phyloP scores from a whole-genome alignment of 2,113 vertebrate species.

The Epinephelus fuscoguttatus region DNA sequence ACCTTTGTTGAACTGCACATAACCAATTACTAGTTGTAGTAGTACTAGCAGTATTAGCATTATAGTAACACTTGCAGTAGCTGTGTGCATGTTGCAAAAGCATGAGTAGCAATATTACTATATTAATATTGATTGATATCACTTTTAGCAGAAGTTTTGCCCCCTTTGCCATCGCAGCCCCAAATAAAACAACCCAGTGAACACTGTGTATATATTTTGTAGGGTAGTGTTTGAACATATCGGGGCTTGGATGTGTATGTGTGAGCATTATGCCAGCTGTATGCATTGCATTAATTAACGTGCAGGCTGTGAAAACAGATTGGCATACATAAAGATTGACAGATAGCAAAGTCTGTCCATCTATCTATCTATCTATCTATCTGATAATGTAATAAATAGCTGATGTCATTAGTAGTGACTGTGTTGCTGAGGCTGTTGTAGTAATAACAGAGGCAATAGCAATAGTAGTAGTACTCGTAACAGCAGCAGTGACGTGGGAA shows the following conservation, averaged over 20 bases:
- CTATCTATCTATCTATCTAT: constrained; percentile 4
- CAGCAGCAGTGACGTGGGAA: constrained; percentile 42
- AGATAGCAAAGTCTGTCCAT: neutral
- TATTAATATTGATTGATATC: neutral
- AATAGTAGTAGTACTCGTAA: constrained; percentile 31
- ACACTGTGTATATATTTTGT: neutral
- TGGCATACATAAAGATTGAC: neutral
- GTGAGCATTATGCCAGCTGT: neutral
- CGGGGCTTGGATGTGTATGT: neutral
- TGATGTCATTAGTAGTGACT: neutral
- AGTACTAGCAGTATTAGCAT: neutral
- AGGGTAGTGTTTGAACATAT: too few relatives aligned
- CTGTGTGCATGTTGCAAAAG: constrained; percentile 6
- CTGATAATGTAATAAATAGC: neutral
- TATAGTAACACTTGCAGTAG: neutral
- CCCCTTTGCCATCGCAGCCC: neutral
- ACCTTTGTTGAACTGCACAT: constrained; percentile 1
- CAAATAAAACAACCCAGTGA: neutral
- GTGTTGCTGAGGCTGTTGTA: constrained; percentile 9
- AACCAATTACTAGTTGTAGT: neutral
- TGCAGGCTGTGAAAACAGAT: neutral
- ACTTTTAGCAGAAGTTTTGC: constrained; percentile 4
- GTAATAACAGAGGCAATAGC: neutral
- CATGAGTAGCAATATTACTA: constrained; percentile 6
- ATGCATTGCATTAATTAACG: neutral